Base-by-base conservation (phyloP, 2,797 vertebrate species). In the Coregonus sp. region DNA sequence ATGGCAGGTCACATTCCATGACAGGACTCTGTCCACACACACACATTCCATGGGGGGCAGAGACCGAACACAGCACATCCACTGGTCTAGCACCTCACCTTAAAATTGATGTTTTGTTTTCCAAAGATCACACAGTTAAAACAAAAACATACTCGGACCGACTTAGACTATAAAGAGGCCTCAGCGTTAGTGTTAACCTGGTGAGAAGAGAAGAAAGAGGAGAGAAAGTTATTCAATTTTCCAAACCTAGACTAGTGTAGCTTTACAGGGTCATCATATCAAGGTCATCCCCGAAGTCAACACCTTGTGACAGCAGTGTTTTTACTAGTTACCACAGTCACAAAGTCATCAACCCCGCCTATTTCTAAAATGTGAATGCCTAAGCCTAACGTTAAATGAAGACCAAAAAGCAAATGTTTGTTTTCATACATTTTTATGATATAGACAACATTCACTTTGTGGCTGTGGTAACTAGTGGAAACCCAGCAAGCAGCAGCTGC, bases 401-500 rank as follows among this genome's bases (percentile, higher is more conserved):
- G 7, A 9, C 9, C 7, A 40, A 40, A 40, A 40, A 40, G 7
- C 7, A 0, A 40, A 40, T 40, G 2, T 1, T 40, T 47, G 40
- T 11, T 47, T 11, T 47, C 40, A 12, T 12, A 12, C 2, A 47
- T 47, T 47, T 47, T 9, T 47, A 47, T 9, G 9, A 47, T 47
- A 47, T 47, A 47, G 40, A 9, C 40, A 47, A 47, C 2, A 3
- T 47, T 47, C 0, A 47, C 9, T 47, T 47, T 47, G 40, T 47
- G 40, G 40, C 40, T 47, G 40, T 47, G 40, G 40, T 47, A 47
- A 47, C 40, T 47, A 47, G 40, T 47, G 40, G 40, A 11, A 47
- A 47, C 40, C 9, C 40, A 47, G 40, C 9, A 50, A 81, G 75
- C 67, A 72, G 16, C 52, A 4, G 79, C 75, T 81, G 74, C 72